A percentile compares a stretch with the other conserved stretches of the same genome.
Evolutionary conservation across 2,113 vertebrate species (phyloP).

Genomic region (Oryzias woworae): DNA sequence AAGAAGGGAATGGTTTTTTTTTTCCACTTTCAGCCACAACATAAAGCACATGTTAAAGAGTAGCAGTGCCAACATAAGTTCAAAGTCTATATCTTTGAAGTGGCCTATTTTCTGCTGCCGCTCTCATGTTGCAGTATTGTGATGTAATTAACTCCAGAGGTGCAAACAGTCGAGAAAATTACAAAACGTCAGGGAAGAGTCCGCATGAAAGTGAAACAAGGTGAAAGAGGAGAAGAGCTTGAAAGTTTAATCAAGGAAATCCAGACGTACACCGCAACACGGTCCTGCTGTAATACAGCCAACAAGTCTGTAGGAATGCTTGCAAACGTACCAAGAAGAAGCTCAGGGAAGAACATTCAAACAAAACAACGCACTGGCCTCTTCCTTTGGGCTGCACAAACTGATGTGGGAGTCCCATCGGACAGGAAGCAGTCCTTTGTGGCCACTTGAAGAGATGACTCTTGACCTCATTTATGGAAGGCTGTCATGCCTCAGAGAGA

Average conservation of each 20-base stretch:
- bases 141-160: conserved; percentile 45
- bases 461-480: conserved; percentile 41
- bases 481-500: conserved; percentile 40
- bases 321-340: conserved; percentile 37
- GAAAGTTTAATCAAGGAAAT: conserved; percentile 43
- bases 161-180: conserved; percentile 52
- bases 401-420: conserved; percentile 32
- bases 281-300: conserved; percentile 16
- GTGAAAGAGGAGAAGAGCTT: neutral
- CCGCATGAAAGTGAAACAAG: conserved; percentile 48
- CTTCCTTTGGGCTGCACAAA: conserved; percentile 17
- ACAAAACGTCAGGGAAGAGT: conserved; percentile 42
- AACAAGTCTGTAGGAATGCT: neutral
- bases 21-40: conserved; percentile 36
- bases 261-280: conserved; percentile 39
- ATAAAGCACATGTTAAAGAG: conserved; percentile 35
- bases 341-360: conserved; percentile 33
- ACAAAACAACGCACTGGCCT: conserved; percentile 20
- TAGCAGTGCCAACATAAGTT: conserved; percentile 5
- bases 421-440: conserved; percentile 37
- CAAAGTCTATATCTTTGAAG: conserved; percentile 29
- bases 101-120: conserved; percentile 14
- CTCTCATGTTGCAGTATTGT: conserved; percentile 10
- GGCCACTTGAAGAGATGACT: conserved; percentile 45
- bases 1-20: conserved; percentile 4